Percentiles rank a stretch among this genome's conserved stretches.
Conservation (phyloP, 1,140 invertebrate species). For the Drosophila eugracilis region DNA sequence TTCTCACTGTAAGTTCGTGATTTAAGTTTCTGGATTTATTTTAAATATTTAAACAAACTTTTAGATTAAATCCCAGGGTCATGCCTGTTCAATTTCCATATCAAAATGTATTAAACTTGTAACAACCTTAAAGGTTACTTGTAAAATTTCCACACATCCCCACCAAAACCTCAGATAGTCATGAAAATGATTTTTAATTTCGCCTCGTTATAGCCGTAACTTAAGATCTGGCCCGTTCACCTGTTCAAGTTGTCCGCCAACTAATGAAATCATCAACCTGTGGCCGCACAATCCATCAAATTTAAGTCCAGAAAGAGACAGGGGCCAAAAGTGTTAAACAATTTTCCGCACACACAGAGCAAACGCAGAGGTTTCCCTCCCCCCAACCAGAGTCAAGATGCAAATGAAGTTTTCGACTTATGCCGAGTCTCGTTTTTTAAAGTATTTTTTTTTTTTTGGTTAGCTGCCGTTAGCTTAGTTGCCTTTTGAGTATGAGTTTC, state of each 20-base stretch:
- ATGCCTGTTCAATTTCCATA: no score
- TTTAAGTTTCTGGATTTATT: no score
- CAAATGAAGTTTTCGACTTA: constrained; percentile 77
- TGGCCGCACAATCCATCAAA: constrained; percentile 66
- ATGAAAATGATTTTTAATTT: constrained; percentile 22
- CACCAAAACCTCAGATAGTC: background rate
- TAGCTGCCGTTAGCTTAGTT: constrained; percentile 1
- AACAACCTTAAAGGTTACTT: background rate
- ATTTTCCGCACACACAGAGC: constrained; percentile 49
- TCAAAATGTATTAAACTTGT: background rate
- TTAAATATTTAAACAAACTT: no score
- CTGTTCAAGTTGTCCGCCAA: constrained; percentile 14
- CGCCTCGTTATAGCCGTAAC: constrained; percentile 19
- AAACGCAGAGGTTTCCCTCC: constrained; percentile 1
- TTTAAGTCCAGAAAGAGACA: constrained; percentile 36
- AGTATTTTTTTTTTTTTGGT: background rate
- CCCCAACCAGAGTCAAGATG: constrained; percentile 25
- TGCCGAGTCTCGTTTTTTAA: constrained; percentile 43
- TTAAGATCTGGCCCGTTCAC: constrained; percentile 3
- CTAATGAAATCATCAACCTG: constrained; percentile 74
- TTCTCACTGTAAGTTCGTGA: constrained; percentile 1
- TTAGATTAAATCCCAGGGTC: no score
- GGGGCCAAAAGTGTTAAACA: constrained; percentile 63
- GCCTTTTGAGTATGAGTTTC: constrained; percentile 27
- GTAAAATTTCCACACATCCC: background rate